A percentile compares a stretch with the other conserved stretches of the same genome.
Evolutionary conservation across 2,888 invertebrate genomes (phyloP).

Genomic region (Drosophila sordidapex): DNA sequence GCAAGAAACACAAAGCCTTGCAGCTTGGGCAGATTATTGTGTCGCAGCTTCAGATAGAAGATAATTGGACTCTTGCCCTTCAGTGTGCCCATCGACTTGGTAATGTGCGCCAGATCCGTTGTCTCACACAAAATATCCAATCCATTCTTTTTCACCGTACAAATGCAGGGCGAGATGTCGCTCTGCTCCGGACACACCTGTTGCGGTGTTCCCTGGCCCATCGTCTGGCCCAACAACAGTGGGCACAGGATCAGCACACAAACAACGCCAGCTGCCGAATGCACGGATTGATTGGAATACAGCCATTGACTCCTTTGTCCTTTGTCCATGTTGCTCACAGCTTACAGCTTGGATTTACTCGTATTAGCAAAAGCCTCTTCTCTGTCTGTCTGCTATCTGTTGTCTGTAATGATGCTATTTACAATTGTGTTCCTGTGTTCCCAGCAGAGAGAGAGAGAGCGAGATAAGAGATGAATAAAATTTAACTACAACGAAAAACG

Average conservation of each 20-base stretch:
- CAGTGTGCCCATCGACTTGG: constrained; percentile 91
- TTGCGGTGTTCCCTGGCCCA: constrained; percentile 77
- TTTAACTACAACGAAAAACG: constrained; percentile 42
- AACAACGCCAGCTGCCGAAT: background rate
- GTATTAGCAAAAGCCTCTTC: constrained; percentile 20
- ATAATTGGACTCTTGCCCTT: constrained; percentile 93
- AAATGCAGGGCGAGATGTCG: constrained; percentile 92
- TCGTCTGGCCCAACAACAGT: constrained; percentile 32
- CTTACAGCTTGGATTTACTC: constrained; percentile 16
- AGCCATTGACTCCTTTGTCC: constrained; percentile 28
- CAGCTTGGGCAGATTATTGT: constrained; percentile 93
- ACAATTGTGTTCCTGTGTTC: constrained; percentile 66
- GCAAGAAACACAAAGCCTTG: constrained; percentile 95
- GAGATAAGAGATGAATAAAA: background rate
- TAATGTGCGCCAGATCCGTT: constrained; percentile 92
- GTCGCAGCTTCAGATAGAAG: constrained; percentile 94
- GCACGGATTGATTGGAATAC: constrained; percentile 3
- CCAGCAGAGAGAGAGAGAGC: constrained; percentile 19
- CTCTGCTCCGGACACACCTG: constrained; percentile 91
- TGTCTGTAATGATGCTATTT: constrained; percentile 53
- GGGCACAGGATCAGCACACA: constrained; percentile 20
- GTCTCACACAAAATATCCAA: constrained; percentile 95
- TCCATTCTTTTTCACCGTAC: constrained; percentile 94
- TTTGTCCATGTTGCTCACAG: constrained; percentile 49
- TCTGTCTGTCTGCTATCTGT: constrained; percentile 11